A percentile compares a stretch with the other conserved stretches of the same genome.
phyloP scores from a whole-genome alignment of 1,140 invertebrate genomes.

The Paracyclopina nana region DNA sequence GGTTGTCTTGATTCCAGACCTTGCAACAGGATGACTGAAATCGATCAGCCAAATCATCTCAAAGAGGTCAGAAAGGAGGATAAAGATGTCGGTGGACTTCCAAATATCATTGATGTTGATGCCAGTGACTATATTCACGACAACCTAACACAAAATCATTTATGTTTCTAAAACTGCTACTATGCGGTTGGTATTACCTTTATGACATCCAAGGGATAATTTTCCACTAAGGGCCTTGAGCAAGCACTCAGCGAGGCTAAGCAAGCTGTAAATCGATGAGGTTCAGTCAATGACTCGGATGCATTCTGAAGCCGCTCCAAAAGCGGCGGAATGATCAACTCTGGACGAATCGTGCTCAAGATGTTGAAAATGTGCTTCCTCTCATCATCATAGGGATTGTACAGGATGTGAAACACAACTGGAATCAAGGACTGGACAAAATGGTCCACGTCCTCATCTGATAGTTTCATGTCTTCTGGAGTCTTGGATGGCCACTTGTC shows the following conservation, averaged over 20 bases:
- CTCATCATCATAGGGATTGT: slow-evolving; percentile 29
- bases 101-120: slow-evolving; percentile 15
- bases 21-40: neutral
- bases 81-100: slow-evolving; percentile 16
- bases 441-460: slow-evolving; percentile 29
- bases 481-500: slow-evolving; percentile 10
- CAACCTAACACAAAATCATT: too few relatives aligned
- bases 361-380: slow-evolving; percentile 27
- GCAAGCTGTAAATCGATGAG: slow-evolving; percentile 12
- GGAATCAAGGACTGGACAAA: slow-evolving; percentile 32
- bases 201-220: slow-evolving; percentile 6
- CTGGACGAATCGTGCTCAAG: slow-evolving; percentile 53
- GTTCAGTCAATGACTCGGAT: slow-evolving; percentile 9
- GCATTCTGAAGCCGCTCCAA: slow-evolving; percentile 37
- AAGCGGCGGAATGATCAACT: slow-evolving; percentile 56
- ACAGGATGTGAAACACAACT: slow-evolving; percentile 30
- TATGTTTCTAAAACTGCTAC: too few relatives aligned
- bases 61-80: slow-evolving; percentile 13
- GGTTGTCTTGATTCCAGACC: neutral
- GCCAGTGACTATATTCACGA: slow-evolving; percentile 7
- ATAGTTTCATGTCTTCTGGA: slow-evolving; percentile 21
- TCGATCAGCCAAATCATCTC: slow-evolving; percentile 14
- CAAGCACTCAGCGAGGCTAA: neutral
- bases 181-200: too few relatives aligned
- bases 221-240: slow-evolving; percentile 7